Evolutionary conservation across 2,797 vertebrate species (phyloP).

Genomic region (Catharus ustulatus): DNA sequence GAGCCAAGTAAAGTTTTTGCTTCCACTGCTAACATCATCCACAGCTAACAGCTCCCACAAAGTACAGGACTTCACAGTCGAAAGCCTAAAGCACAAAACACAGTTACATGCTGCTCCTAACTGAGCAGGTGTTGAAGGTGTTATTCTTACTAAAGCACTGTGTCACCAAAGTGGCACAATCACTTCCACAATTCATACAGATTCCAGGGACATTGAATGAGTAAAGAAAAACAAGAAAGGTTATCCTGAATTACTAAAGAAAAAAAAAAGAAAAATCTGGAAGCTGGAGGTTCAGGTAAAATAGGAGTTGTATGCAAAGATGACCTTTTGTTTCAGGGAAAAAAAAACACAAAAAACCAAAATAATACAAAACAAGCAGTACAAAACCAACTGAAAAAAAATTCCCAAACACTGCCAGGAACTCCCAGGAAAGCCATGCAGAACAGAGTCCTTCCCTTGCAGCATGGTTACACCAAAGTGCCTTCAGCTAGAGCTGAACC

Average conservation of each 20-base stretch:
- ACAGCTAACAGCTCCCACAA: background rate
- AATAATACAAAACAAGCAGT: background rate
- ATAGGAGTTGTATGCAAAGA: background rate
- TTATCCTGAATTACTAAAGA: background rate
- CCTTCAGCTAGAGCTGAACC: background rate
- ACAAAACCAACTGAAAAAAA: fast-evolving
- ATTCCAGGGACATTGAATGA: background rate
- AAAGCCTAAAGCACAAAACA: background rate
- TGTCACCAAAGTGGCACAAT: background rate
- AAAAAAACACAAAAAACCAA: fast-evolving
- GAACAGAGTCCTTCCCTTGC: background rate
- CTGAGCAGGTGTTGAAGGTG: background rate
- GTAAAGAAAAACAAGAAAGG: background rate
- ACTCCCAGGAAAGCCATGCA: background rate
- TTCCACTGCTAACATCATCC: background rate
- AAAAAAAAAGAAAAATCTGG: background rate
- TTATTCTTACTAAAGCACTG: background rate
- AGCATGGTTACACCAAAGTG: background rate
- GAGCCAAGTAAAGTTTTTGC: background rate
- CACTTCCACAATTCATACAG: background rate
- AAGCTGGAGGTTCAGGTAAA: background rate
- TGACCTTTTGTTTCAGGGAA: fast-evolving
- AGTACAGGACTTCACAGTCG: background rate
- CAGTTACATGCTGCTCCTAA: background rate
- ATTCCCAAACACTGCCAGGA: background rate